phyloP scores from a whole-genome alignment of 2,797 vertebrate genomes.

The Ispidina picta region DNA sequence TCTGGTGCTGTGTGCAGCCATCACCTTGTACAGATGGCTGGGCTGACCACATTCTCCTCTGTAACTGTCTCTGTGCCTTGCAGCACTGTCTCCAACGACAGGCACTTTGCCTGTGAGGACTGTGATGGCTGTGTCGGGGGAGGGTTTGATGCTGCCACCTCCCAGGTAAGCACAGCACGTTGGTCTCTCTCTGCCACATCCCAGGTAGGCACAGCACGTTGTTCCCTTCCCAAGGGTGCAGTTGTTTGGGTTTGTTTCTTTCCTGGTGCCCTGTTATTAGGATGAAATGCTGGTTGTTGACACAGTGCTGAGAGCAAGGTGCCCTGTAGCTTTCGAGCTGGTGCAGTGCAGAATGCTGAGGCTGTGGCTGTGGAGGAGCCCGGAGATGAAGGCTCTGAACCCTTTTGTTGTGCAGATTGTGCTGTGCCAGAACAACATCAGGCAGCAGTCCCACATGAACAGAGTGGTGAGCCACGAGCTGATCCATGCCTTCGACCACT shows the following conservation, averaged over 20 bases:
- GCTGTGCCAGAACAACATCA: constrained; percentile 97
- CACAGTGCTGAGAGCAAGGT: not conserved
- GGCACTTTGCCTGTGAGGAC: constrained; percentile 95
- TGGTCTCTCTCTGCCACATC: no score
- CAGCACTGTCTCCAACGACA: constrained; percentile 87
- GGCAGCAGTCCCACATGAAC: constrained; percentile 91
- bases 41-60: not conserved
- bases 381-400: not conserved
- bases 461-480: constrained; percentile 93
- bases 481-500: constrained; percentile 96
- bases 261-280: not conserved
- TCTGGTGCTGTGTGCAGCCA: not conserved
- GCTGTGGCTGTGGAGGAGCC: not conserved
- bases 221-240: not conserved
- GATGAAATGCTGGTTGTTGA: not conserved
- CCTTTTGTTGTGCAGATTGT: constrained; percentile 85
- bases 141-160: constrained; percentile 91
- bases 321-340: not conserved
- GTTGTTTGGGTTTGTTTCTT: not conserved
- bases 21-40: not conserved
- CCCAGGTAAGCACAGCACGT: constrained; percentile 81
- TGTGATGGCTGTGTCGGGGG: constrained; percentile 92
- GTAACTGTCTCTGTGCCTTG: not conserved
- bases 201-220: no score
- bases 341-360: not conserved